Percentiles rank a stretch among this genome's conserved stretches.
These are phyloP conservation scores for Phalloptychus januarius DNA, from an alignment of 2,797 vertebrate species.

Conservation along the genomic window DNA sequence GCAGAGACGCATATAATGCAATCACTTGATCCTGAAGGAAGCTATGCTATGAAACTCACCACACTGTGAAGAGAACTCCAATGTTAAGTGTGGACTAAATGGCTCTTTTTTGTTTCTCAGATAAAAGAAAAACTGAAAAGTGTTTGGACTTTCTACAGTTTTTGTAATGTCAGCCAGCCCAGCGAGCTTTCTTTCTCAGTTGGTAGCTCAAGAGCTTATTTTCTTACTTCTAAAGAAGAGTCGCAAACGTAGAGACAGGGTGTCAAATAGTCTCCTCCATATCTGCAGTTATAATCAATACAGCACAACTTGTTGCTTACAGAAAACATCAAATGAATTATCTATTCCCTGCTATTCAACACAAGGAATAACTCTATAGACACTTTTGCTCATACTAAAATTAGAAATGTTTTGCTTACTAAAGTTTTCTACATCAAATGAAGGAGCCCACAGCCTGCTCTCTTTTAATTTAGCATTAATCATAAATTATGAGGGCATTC, in stretches of 20 bases:
- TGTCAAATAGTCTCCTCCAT: not conserved
- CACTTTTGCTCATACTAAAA: not conserved
- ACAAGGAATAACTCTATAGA: not conserved
- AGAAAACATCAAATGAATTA: not conserved
- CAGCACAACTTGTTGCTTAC: not conserved
- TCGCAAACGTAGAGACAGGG: not conserved
- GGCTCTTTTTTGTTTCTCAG: not conserved
- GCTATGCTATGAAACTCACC: no score
- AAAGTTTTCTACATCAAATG: not conserved
- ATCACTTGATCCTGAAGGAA: no score
- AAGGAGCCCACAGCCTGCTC: not conserved
- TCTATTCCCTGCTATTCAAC: not conserved
- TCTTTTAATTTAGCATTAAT: slow-evolving; percentile 3
- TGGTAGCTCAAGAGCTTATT: not conserved
- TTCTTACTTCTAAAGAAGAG: not conserved
- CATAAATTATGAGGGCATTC: not conserved
- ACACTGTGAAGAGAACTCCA: no score
- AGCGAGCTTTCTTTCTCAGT: not conserved
- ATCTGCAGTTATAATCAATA: not conserved
- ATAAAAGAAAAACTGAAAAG: not conserved
- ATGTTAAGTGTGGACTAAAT: no score
- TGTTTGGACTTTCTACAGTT: not conserved
- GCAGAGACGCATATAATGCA: no score
- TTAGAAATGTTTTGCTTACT: not conserved
- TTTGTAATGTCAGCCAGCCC: not conserved